Conservation (phyloP, 2,113 vertebrate species). For the Guaruba guarouba region DNA sequence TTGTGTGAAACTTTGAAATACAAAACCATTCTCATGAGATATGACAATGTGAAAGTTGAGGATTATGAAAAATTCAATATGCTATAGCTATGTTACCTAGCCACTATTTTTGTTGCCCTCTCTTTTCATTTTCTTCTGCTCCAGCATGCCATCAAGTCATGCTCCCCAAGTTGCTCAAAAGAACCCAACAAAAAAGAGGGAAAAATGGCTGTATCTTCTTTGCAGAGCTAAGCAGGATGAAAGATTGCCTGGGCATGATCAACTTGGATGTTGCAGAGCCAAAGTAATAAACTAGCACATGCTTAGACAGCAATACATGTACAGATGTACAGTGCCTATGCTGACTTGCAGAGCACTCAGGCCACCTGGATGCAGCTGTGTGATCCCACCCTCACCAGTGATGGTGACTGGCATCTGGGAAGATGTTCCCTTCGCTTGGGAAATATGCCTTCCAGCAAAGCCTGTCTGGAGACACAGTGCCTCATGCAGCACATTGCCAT, state of each 20-base stretch:
- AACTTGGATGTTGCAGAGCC: not conserved
- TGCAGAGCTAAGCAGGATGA: not conserved
- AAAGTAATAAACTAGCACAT: not conserved
- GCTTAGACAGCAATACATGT: not conserved
- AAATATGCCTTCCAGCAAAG: not conserved
- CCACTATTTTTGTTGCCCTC: not conserved
- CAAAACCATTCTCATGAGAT: not conserved
- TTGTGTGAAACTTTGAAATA: not conserved
- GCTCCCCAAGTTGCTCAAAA: not conserved
- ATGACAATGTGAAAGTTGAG: not conserved
- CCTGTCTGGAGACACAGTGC: not conserved
- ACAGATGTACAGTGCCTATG: not conserved
- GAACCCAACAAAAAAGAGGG: not conserved
- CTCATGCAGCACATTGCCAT: not conserved
- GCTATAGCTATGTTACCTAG: not conserved
- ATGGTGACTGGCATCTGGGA: not conserved
- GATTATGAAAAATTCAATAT: not conserved
- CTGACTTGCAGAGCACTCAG: not conserved
- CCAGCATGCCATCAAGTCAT: not conserved
- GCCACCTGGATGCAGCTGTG: accelerated
- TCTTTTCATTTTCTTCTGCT: not conserved
- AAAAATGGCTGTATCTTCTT: not conserved
- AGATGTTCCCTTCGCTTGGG: not conserved
- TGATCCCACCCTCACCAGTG: accelerated
- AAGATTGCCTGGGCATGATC: not conserved